A percentile compares a stretch with the other conserved stretches of the same genome.
Conservation (phyloP, 2,113 vertebrate species). For the Odocoileus hemionus region DNA sequence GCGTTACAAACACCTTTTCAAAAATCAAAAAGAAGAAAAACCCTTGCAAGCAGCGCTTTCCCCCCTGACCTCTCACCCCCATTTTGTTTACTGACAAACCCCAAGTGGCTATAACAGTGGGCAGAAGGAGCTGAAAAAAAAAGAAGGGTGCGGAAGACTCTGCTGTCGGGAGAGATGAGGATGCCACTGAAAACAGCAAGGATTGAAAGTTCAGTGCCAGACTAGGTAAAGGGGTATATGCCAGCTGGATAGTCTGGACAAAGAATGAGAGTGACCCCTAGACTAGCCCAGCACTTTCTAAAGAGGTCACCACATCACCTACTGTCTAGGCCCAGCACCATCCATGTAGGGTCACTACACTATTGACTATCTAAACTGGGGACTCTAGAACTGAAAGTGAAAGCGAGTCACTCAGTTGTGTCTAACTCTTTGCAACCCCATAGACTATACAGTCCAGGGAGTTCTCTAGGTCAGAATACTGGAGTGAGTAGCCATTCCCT, state of each 20-base stretch:
- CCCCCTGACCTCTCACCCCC: neutral
- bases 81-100: neutral
- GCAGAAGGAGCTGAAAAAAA: neutral
- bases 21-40: neutral
- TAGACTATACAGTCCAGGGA: neutral
- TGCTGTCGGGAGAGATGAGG: neutral
- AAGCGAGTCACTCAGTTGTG: neutral
- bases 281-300: neutral
- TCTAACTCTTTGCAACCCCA: neutral
- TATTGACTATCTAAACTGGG: neutral
- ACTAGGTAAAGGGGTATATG: neutral
- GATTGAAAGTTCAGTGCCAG: neutral
- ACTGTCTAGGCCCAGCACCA: neutral
- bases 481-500: neutral
- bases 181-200: neutral
- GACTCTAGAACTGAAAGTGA: neutral
- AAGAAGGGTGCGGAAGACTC: neutral
- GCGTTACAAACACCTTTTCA: neutral
- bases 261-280: neutral
- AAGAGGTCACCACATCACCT: too few relatives aligned
- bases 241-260: neutral
- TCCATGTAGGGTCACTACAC: neutral
- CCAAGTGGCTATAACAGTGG: neutral
- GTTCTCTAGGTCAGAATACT: neutral
- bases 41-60: neutral